Percentiles rank a stretch among this genome's conserved stretches.
Conservation (phyloP, 2,797 vertebrate genomes). For the Tragelaphus eurycerus region DNA sequence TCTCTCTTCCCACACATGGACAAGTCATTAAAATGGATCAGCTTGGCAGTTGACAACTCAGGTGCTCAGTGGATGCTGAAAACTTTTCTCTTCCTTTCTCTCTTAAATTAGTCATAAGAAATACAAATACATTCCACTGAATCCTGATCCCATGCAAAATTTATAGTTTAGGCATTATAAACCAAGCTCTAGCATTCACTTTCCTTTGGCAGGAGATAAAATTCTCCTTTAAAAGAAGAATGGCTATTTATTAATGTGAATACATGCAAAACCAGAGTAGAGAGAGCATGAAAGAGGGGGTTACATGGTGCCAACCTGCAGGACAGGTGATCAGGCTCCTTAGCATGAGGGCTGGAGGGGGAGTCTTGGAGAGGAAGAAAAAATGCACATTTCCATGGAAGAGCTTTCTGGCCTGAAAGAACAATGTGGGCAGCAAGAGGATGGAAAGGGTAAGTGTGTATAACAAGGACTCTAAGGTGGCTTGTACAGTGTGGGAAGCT, state of each 20-base stretch:
- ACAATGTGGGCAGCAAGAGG: neutral
- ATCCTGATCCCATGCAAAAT: neutral
- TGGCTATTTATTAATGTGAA: neutral
- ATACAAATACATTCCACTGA: neutral
- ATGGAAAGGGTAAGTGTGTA: neutral
- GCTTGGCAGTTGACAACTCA: neutral
- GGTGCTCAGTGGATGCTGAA: neutral
- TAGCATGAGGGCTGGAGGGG: neutral
- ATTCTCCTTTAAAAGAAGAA: neutral
- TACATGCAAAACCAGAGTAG: neutral
- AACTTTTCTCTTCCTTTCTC: neutral
- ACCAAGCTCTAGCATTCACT: neutral
- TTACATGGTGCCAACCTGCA: neutral
- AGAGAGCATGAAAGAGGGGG: neutral
- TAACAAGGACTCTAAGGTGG: neutral
- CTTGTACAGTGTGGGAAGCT: neutral
- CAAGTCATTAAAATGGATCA: neutral
- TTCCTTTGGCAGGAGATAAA: conserved; percentile 13
- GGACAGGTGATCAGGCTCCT: neutral
- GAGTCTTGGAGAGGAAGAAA: neutral
- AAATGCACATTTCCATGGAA: neutral
- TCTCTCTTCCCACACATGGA: neutral
- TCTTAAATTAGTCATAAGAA: neutral
- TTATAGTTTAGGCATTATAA: neutral
- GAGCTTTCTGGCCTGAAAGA: neutral